Conservation (phyloP, 2,888 invertebrate species). For the Pocota personata region DNA sequence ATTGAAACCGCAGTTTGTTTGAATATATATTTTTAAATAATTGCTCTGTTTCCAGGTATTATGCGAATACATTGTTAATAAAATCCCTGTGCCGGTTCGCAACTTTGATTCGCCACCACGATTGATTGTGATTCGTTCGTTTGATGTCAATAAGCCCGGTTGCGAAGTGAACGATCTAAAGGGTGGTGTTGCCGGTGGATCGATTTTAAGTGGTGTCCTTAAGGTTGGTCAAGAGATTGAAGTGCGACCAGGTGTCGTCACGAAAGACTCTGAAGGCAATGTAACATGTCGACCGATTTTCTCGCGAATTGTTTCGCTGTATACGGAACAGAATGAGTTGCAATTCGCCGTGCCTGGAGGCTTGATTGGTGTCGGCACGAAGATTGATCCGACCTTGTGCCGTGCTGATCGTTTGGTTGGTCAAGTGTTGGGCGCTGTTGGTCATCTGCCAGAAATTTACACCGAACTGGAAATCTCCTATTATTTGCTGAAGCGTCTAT, state of each 20-base stretch:
- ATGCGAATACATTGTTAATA: slow-evolving; percentile 99
- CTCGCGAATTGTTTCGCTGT: slow-evolving; percentile 97
- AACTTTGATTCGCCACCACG: slow-evolving; percentile 98
- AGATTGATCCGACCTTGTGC: slow-evolving; percentile 99
- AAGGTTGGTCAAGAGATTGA: slow-evolving; percentile 99
- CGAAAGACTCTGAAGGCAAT: slow-evolving; percentile 97
- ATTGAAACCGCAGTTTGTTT: background rate
- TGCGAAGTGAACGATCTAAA: slow-evolving; percentile 99
- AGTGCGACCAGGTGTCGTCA: slow-evolving; percentile 97
- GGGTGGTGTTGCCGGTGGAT: slow-evolving; percentile 99
- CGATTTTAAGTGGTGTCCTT: slow-evolving; percentile 97
- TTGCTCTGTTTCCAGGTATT: slow-evolving; percentile 84
- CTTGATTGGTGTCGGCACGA: slow-evolving; percentile 99
- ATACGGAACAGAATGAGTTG: slow-evolving; percentile 98
- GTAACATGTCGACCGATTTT: slow-evolving; percentile 98
- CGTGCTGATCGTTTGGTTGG: slow-evolving; percentile 99
- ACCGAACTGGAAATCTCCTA: slow-evolving; percentile 99
- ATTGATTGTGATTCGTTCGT: slow-evolving; percentile 97
- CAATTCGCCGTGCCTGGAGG: slow-evolving; percentile 99
- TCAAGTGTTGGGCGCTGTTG: slow-evolving; percentile 98
- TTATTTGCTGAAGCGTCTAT: slow-evolving; percentile 95
- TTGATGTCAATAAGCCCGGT: slow-evolving; percentile 99
- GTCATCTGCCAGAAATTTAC: slow-evolving; percentile 97
- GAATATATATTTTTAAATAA: background rate
- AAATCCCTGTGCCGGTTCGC: slow-evolving; percentile 97